Percentiles rank a stretch among this genome's conserved stretches.
Conservation (phyloP, 2,797 vertebrate genomes). For the Myioborus melanocephalus region DNA sequence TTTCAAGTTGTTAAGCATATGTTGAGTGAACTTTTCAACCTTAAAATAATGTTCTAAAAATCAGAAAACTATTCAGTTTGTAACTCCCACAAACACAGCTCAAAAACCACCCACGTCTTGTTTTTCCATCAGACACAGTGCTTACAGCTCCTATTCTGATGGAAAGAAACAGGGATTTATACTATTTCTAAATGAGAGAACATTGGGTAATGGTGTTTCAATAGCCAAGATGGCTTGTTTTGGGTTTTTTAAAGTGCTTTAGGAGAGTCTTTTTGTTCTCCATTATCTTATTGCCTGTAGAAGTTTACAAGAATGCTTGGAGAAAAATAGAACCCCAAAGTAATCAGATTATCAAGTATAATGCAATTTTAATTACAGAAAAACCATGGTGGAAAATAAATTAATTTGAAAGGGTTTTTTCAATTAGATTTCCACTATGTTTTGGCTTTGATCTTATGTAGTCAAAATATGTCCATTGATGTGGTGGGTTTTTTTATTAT, state of each 20-base stretch:
- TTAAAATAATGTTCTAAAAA: slow-evolving; percentile 13
- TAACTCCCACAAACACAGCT: not conserved
- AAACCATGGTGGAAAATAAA: not conserved
- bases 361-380: not conserved
- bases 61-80: not conserved
- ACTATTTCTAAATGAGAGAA: not conserved
- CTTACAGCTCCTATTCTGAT: not conserved
- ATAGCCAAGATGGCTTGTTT: not conserved
- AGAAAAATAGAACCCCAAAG: not conserved
- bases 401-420: not conserved
- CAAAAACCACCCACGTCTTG: not conserved
- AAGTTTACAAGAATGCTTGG: not conserved
- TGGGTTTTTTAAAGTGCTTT: not conserved
- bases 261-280: not conserved
- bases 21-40: slow-evolving; percentile 22
- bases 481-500: not conserved
- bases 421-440: not conserved
- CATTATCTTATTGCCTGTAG: not conserved
- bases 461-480: not conserved
- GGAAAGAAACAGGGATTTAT: not conserved
- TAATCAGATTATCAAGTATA: not conserved
- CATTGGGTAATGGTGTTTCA: not conserved
- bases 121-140: not conserved
- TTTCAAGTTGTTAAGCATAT: slow-evolving; percentile 1
- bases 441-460: not conserved